Evolutionary conservation across 1,140 invertebrate genomes (phyloP), one percentile per base, ranked within the genome.

Genomic region (Muscidifurax raptorellus): DNA sequence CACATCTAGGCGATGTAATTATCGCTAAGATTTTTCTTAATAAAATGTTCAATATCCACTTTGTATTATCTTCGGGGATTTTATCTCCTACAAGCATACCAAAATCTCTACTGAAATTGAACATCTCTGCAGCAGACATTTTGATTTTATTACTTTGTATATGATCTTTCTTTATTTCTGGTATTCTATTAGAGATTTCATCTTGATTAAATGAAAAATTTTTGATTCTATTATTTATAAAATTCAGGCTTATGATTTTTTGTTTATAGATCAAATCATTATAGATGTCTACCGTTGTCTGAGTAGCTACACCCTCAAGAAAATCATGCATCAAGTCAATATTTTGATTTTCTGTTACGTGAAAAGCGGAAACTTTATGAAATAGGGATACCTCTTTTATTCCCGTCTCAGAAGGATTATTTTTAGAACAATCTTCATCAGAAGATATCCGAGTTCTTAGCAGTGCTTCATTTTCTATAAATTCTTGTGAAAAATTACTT

Each of bases 261-360:
- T 77, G 44, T 28, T 75, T 75, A 40, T 40, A 36, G 32, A 75
- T 75, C 5, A 75, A 22, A 75, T 36, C 72, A n/a, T 36, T 40
- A 13, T 7, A 71, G 25, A 85, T 77, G 36, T 82, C 69, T 76
- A 59, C 44, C 79, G 78, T 82, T 27, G 27, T 47, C 40, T 78
- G 76, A 77, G 36, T 76, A 18, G 32, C 79, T 13, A 44, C 75
- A 10, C 84, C 84, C 27, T 85, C 84, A 18, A 79, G 72, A 5
- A 64, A 15, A 71, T 82, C 80, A 44, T 85, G 85, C 80, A 83
- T 85, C 22, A 82, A 36, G 44, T 85, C 79, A 67, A 47, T 67
- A 30, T 30, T 40, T 12, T 44, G 25, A 77, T 85, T 85, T 67
- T 66, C 64, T 27, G n/a, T 74, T 18, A 74, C 72, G 32, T 74